Evolutionary conservation across 2,888 invertebrate genomes (phyloP).

Genomic region (Gasteruption jaculator): DNA sequence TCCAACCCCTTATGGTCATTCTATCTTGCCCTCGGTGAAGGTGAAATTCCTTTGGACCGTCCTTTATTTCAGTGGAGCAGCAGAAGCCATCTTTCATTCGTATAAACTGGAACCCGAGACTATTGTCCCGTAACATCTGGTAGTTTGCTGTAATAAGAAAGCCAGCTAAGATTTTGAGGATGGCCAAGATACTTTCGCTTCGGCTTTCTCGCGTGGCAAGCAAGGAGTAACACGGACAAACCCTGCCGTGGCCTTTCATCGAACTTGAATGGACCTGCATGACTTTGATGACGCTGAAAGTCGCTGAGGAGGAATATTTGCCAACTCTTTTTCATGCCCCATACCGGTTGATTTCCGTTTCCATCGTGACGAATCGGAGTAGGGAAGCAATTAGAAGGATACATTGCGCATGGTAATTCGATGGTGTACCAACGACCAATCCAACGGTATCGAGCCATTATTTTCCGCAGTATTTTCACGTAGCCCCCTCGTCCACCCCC

Average conservation of each 20-base stretch:
- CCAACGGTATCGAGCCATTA: slow-evolving; percentile 33
- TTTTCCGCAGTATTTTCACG: slow-evolving; percentile 43
- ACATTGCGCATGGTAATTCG: slow-evolving; percentile 35
- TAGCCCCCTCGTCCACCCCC: too few relatives aligned
- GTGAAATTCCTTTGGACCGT: slow-evolving; percentile 23
- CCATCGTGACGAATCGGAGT: slow-evolving; percentile 26
- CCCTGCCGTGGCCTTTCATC: too few relatives aligned
- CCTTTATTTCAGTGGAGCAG: slow-evolving; percentile 27
- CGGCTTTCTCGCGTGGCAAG: too few relatives aligned
- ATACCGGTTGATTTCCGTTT: slow-evolving; percentile 25
- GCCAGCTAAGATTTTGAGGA: too few relatives aligned
- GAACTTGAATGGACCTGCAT: too few relatives aligned
- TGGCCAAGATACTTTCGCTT: too few relatives aligned
- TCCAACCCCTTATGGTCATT: too few relatives aligned
- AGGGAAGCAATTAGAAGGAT: slow-evolving; percentile 36
- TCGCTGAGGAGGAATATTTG: too few relatives aligned
- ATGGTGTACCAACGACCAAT: slow-evolving; percentile 20
- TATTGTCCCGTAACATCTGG: slow-evolving; percentile 26
- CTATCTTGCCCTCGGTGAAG: too few relatives aligned
- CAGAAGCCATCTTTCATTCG: slow-evolving; percentile 30
- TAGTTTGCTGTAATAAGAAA: slow-evolving; percentile 23
- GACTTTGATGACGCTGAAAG: too few relatives aligned
- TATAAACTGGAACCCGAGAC: slow-evolving; percentile 26
- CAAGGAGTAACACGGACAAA: too few relatives aligned
- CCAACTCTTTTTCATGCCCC: slow-evolving; percentile 12